phyloP scores from a whole-genome alignment of 1,140 invertebrate species.

The Pogonognathellus flavescens region DNA sequence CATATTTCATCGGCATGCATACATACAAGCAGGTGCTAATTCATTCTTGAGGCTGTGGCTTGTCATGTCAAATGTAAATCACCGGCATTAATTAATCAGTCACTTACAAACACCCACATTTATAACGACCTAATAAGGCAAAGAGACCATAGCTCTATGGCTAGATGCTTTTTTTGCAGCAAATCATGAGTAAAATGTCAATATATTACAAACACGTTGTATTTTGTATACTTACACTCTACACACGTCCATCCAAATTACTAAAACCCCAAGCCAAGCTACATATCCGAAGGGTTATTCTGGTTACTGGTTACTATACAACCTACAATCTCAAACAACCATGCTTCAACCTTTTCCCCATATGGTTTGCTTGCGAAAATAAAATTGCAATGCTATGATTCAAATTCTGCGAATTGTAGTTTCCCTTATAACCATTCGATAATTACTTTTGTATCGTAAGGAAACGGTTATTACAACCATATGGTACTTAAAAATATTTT shows the following conservation, averaged over 20 bases:
- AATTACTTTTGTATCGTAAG: too few species aligned
- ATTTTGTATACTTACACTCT: too few species aligned
- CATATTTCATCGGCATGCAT: constrained; percentile 34
- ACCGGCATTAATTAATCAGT: constrained; percentile 45
- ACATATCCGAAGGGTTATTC: not conserved
- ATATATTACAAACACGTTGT: too few species aligned
- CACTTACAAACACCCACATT: constrained; percentile 32
- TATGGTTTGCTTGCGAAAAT: not conserved
- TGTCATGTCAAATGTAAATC: constrained; percentile 32
- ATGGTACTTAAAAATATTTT: too few species aligned
- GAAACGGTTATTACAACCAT: too few species aligned
- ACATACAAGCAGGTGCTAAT: constrained; percentile 34
- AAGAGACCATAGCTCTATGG: not conserved
- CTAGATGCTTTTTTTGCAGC: not conserved
- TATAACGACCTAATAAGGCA: constrained; percentile 39
- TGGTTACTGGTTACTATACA: not conserved
- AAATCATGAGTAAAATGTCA: not conserved
- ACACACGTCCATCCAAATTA: not conserved
- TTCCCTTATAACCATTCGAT: too few species aligned
- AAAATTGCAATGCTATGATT: constrained; percentile 17
- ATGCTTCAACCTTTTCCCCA: constrained; percentile 14
- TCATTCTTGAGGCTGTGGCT: constrained; percentile 37
- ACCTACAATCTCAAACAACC: not conserved
- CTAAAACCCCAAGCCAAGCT: not conserved
- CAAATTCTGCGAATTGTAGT: not conserved